A percentile compares a stretch with the other conserved stretches of the same genome.
These are phyloP conservation scores for Helicoverpa assulta DNA, from an alignment of 2,888 invertebrate genomes.

Conservation along the genomic window DNA sequence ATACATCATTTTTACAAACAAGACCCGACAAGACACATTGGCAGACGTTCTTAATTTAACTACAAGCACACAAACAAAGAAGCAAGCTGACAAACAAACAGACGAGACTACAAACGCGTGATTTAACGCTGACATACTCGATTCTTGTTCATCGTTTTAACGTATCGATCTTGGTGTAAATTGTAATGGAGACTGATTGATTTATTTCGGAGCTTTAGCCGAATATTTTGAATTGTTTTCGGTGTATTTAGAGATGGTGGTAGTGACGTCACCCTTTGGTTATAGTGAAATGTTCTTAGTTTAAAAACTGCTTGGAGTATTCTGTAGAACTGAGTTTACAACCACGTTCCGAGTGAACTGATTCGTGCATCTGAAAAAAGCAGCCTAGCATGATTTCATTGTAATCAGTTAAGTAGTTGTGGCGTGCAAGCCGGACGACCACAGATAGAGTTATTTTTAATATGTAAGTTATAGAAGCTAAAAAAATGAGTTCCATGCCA, in stretches of 20 bases:
- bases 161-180: constrained; percentile 82
- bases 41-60: constrained; percentile 71
- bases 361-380: too few relatives aligned
- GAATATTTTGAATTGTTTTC: constrained; percentile 67
- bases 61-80: constrained; percentile 57
- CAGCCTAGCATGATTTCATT: too few relatives aligned
- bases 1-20: constrained; percentile 64
- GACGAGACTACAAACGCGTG: constrained; percentile 75
- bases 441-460: too few relatives aligned
- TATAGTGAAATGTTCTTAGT: background rate
- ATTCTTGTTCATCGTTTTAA: constrained; percentile 64
- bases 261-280: constrained; percentile 14
- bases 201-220: constrained; percentile 71
- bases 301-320: too few relatives aligned
- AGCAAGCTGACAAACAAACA: constrained; percentile 66
- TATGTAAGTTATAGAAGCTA: too few relatives aligned
- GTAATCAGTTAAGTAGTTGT: too few relatives aligned
- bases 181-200: constrained; percentile 83
- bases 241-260: constrained; percentile 39
- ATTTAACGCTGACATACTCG: constrained; percentile 76
- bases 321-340: too few relatives aligned
- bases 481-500: too few relatives aligned
- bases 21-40: constrained; percentile 55
- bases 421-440: too few relatives aligned
- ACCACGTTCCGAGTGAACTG: too few relatives aligned